Evolutionary conservation across 2,113 vertebrate genomes (phyloP), one percentile per base, ranked within the genome.

Genomic region (Oncorhynchus nerka): DNA sequence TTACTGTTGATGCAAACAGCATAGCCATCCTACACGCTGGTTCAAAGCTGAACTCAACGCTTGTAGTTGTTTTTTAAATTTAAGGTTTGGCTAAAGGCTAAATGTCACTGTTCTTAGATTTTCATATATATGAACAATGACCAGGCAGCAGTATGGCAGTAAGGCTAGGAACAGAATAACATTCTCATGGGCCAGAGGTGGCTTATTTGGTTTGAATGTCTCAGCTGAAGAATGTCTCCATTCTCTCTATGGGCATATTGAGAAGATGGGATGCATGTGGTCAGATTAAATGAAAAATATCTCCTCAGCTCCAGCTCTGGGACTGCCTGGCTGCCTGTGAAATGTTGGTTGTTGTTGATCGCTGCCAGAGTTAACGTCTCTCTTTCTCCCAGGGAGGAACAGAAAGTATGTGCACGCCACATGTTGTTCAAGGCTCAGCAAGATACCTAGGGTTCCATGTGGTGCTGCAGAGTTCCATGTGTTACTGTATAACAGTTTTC

Each of bases 321-420:
- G 34, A 11, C 39, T 55, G 73, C 26, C 49, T 71, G 51, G 5
- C 45, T 57, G 74, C 26, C 49, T 72, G 51, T 45, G 86, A 83
- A 73, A 72, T 12, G 78, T 77, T 71, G 79, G 71, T 67, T 49
- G 74, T 85, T 64, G 61, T 84, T 64, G 65, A 78, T 81, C 82
- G 64, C 69, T 28, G 30, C 77, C 83, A 81, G 83, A 82, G 84
- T 79, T 73, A 78, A 86, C 74, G 74, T 72, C 65, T 85, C 76
- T 76, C 68, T 70, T 30, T 76, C 62, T 57, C 81, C 79, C 74
- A 78, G 82, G 83, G 79, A 85, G 62, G 78, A 78, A 62, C 79
- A 81, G 78, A 86, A 88, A 89, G 78, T 82, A 89, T 87, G 86
- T 83, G 71, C 82, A 75, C 9, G 39, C 9, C 39, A 45, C 70